Percentiles rank a stretch among this genome's conserved stretches.
These are phyloP conservation scores for Gallinago jamesoni DNA, from an alignment of 2,113 vertebrate species.

Conservation along the genomic window DNA sequence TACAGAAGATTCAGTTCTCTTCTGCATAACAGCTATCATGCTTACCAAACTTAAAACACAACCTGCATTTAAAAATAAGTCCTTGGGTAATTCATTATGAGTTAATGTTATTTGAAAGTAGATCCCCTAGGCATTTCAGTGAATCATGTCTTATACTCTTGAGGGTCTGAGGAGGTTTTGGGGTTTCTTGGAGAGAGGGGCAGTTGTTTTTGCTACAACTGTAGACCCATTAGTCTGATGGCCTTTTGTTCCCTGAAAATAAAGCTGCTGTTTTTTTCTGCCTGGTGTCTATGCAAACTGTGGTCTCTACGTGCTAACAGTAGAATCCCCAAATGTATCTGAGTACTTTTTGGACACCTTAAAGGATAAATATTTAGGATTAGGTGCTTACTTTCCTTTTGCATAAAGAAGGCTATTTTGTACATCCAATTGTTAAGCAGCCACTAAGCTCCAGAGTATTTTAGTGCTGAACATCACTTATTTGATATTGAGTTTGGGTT, in stretches of 20 bases:
- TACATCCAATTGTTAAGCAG: background rate
- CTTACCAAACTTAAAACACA: background rate
- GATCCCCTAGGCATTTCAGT: background rate
- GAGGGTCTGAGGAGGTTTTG: background rate
- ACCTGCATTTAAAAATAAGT: background rate
- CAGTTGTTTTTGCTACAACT: background rate
- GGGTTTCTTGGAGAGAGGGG: fast-evolving
- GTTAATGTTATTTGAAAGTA: background rate
- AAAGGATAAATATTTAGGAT: background rate
- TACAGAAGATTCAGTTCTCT: background rate
- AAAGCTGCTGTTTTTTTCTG: background rate
- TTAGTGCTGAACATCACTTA: background rate
- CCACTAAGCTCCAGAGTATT: background rate
- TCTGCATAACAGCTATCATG: background rate
- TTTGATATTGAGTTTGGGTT: background rate
- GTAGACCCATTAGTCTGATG: background rate
- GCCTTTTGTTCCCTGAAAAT: background rate
- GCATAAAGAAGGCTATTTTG: background rate
- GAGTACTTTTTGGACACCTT: background rate
- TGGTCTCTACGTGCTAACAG: background rate
- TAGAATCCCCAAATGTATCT: background rate
- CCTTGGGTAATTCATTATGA: background rate
- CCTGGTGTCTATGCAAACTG: background rate
- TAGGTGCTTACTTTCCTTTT: background rate
- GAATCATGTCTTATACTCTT: background rate